Base-by-base conservation (phyloP, 2,888 invertebrate species). In the Leptothorax acervorum region DNA sequence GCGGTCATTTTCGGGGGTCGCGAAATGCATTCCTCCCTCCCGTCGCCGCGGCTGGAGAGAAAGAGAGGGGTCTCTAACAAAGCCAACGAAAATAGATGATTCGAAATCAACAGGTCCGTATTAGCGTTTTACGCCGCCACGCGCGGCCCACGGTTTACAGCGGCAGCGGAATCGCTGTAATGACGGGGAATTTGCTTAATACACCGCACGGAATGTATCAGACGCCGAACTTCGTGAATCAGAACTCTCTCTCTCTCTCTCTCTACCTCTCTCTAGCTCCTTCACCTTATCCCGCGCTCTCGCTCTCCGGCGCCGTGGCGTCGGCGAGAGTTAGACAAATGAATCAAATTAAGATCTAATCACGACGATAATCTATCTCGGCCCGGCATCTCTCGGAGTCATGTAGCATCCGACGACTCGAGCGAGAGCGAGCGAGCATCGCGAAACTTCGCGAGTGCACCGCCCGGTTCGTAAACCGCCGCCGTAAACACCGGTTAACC, bases 281-380 rank as follows among this genome's bases (percentile, higher is more conserved):
- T n/a, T 51, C 62, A 35, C 23, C 48, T 51, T 23, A 53, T 63
- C 63, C 62, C n/a, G 18, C 42, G 39, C 31, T 42, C 45, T 74
- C 60, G 11, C 39, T 31, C 76, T 51, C 60, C 60, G 48, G 60
- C 70, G 31, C 60, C 60, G 73, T 23, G 53, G 39, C 55, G 48
- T 79, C 71, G 57, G 78, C 57, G 53, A 70, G 63, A 45, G 45
- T 73, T 71, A 81, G 79, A 81, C 79, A 81, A 81, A 81, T 81
- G 79, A 81, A 81, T 81, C 79, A 51, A 81, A 81, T 81, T 81
- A 81, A 81, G 79, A 81, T 81, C 79, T 81, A 81, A 81, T 81
- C 79, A 81, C 79, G 79, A 81, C 79, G 79, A 81, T 81, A 81
- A 81, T 81, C 73, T 81, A 81, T 81, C 79, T 81, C 73, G 60